A percentile compares a stretch with the other conserved stretches of the same genome.
Conservation (phyloP, 1,140 invertebrate species). For the Drosophila pachea region DNA sequence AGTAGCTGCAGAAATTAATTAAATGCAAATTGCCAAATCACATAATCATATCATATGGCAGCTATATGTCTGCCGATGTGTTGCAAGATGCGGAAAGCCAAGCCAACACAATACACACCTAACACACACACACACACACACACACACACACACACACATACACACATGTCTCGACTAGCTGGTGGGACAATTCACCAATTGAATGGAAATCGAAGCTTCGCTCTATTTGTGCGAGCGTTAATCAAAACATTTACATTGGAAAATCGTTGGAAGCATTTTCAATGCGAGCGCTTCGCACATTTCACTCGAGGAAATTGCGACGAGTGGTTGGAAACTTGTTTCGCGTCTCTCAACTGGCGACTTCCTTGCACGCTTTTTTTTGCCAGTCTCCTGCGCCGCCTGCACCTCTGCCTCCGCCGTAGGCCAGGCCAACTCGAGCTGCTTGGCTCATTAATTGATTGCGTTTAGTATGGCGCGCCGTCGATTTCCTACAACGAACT, state of each 20-base stretch:
- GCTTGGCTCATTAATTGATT: constrained; percentile 64
- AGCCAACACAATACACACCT: constrained; percentile 12
- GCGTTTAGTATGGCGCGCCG: constrained; percentile 17
- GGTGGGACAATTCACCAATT: constrained; percentile 27
- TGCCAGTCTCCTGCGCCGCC: no score
- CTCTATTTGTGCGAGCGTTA: constrained; percentile 56
- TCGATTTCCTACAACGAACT: constrained; percentile 65
- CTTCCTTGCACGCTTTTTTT: constrained; percentile 50
- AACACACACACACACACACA: not conserved
- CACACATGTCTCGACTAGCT: constrained; percentile 6
- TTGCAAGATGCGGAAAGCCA: constrained; percentile 65
- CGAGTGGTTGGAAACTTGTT: constrained; percentile 10
- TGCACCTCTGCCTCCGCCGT: no score
- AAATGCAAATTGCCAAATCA: constrained; percentile 76
- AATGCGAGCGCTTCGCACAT: constrained; percentile 58
- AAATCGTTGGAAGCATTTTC: constrained; percentile 59
- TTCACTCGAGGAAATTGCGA: constrained; percentile 33
- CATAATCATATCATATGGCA: constrained; percentile 75
- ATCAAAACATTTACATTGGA: constrained; percentile 64
- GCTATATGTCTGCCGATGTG: constrained; percentile 42
- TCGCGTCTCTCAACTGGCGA: constrained; percentile 35
- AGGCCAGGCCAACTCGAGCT: not conserved
- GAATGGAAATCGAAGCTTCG: constrained; percentile 25
- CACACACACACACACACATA: not conserved
- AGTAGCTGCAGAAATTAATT: constrained; percentile 70